phyloP scores from a whole-genome alignment of 2,113 vertebrate species.

The Montifringilla adamsi region DNA sequence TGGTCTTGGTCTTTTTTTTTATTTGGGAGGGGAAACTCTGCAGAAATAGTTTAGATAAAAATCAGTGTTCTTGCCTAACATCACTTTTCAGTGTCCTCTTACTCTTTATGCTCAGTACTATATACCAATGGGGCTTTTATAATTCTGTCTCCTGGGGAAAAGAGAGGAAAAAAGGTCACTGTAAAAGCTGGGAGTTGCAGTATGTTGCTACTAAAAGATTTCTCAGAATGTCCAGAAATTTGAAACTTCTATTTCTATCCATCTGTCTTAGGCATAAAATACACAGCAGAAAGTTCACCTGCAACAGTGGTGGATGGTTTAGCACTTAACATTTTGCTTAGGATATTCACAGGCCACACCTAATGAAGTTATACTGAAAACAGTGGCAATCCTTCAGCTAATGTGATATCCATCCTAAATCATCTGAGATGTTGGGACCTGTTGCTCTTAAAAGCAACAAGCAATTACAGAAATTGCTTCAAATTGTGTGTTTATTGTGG shows the following conservation, averaged over 20 bases:
- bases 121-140: not conserved
- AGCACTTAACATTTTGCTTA: not conserved
- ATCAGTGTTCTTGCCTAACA: not conserved
- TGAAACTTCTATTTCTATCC: not conserved
- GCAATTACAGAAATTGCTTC: not conserved
- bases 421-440: not conserved
- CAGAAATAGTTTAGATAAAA: constrained; percentile 14
- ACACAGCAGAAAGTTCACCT: not conserved
- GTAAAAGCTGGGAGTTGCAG: not conserved
- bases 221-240: not conserved
- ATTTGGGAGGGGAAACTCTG: constrained; percentile 3
- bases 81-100: not conserved
- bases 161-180: not conserved
- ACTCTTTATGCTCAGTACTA: not conserved
- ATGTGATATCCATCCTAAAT: not conserved
- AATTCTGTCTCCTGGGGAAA: not conserved
- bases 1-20: not conserved
- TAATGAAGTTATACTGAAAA: not conserved
- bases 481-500: not conserved
- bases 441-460: not conserved
- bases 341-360: not conserved
- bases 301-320: not conserved
- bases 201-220: not conserved
- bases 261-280: not conserved
- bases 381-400: not conserved